Base-by-base conservation (phyloP, 92 coral and sea anemone genomes). In the Epizoanthus scotinus region DNA sequence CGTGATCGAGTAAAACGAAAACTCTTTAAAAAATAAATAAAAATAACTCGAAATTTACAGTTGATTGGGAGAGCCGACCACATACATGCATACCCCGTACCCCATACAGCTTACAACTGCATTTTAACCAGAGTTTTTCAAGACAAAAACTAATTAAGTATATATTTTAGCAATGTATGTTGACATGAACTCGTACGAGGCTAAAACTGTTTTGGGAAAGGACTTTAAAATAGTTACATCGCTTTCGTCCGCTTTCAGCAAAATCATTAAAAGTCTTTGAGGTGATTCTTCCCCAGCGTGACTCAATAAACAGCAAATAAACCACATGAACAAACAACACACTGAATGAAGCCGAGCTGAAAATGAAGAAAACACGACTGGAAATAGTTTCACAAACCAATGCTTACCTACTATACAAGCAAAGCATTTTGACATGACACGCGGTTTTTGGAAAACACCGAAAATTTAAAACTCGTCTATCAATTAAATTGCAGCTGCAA, bases 401-500 rank as follows among this genome's bases (percentile, higher is more conserved):
- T 25, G 25, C 62, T 50, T 38, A 14, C 24, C 58, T 50, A 50
- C 55, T 50, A 13, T 26, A n/a, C 54, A 72, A 72, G 54, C 47
- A 72, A 53, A 72, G 78, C 15, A 36, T 68, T 68, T 70, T 50
- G 49, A 18, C 27, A 24, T 31, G 58, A 70, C 38, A 49, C 40
- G 22, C n/a, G 3, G 53, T 20, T 12, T 55, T 15, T 21, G 24
- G 15, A 63, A 49, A 71, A 1, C 40, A 38, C 10, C 24, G 29
- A 71, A 71, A 71, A 52, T 56, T 26, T 31, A 24, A 36, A 54
- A 53, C 27, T 71, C 34, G 36, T 18, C 31, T 54, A 21, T 18
- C n/a, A n/a, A n/a, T n/a, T n/a, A n/a, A n/a, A 25, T 8, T 8
- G 52, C 79, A 73, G 79, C 79, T 71, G 65, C 65, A 56, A 73